phyloP scores from a whole-genome alignment of 2,113 vertebrate genomes.

The Scolopax mira region DNA sequence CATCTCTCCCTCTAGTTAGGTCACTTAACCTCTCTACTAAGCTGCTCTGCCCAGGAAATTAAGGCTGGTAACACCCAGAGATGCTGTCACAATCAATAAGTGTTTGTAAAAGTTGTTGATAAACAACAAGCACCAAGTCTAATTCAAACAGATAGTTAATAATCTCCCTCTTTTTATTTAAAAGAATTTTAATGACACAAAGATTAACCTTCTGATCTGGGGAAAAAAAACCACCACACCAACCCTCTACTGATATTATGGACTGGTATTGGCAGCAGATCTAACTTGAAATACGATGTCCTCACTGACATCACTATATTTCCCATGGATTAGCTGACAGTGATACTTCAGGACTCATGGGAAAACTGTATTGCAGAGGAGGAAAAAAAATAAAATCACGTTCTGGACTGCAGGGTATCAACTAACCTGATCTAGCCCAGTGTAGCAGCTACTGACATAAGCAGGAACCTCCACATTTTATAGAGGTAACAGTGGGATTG shows the following conservation, averaged over 20 bases:
- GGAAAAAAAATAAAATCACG: neutral
- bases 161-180: neutral
- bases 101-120: neutral
- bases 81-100: neutral
- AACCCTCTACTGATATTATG: neutral
- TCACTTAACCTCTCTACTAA: neutral
- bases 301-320: conserved; percentile 16
- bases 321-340: conserved; percentile 31
- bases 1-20: neutral
- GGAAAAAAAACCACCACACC: neutral
- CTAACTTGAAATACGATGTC: conserved; percentile 6
- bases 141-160: neutral
- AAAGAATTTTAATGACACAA: neutral
- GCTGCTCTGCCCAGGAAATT: neutral
- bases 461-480: neutral
- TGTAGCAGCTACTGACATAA: neutral
- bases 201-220: conserved; percentile 25
- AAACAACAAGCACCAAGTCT: conserved; percentile 11
- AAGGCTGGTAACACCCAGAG: neutral
- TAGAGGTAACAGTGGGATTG: neutral
- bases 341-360: neutral
- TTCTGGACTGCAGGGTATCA: neutral
- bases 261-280: neutral
- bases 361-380: neutral
- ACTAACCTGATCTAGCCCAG: neutral